Evolutionary conservation across 2,113 vertebrate genomes (phyloP).

Genomic region (Alethe diademata): DNA sequence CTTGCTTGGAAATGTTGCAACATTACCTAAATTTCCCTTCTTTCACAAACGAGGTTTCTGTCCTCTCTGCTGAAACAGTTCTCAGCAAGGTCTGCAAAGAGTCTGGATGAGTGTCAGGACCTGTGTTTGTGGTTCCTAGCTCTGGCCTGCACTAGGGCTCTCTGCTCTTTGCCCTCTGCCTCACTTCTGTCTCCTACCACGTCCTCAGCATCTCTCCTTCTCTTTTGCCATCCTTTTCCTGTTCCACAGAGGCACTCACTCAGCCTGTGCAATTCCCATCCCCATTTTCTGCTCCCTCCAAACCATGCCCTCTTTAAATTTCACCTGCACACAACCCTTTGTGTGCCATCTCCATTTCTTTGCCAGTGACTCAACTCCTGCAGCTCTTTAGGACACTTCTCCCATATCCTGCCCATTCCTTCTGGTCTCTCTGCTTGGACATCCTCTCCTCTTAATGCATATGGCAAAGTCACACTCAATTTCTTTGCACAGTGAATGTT

Average conservation of each 20-base stretch:
- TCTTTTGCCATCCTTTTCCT: not conserved
- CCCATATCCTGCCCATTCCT: not conserved
- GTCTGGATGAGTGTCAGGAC: not conserved
- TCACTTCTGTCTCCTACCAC: fast-evolving
- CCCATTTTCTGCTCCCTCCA: not conserved
- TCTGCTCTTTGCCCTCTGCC: not conserved
- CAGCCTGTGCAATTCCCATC: not conserved
- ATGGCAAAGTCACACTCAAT: not conserved
- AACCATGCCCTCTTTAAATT: not conserved
- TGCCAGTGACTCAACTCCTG: not conserved
- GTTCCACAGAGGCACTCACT: not conserved
- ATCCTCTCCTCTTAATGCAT: not conserved
- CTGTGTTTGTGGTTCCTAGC: not conserved
- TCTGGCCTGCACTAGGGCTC: not conserved
- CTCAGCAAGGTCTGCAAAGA: not conserved
- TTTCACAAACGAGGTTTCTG: not conserved
- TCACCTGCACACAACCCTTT: fast-evolving
- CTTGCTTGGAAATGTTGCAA: not conserved
- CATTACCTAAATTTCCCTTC: not conserved
- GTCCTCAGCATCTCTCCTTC: not conserved
- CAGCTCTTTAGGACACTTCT: not conserved
- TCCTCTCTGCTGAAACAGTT: not conserved
- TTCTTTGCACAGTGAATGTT: not conserved
- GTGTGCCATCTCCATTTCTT: not conserved
- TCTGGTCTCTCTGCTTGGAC: not conserved